Base-by-base conservation (phyloP, 2,797 vertebrate genomes). In the Hozukius guyotensis region DNA sequence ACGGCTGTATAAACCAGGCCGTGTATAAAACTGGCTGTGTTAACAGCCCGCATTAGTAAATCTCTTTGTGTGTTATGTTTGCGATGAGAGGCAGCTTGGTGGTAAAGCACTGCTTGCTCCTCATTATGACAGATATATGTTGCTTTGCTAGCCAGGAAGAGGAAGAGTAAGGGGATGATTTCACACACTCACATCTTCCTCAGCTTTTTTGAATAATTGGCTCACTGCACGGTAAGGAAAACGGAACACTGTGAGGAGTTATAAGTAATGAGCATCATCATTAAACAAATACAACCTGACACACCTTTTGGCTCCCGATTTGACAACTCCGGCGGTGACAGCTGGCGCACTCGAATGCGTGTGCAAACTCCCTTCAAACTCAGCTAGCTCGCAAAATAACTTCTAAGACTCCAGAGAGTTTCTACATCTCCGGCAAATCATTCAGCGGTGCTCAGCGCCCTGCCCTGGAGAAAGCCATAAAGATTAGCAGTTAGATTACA, bases 71-170 rank as follows among this genome's bases (percentile, higher is more conserved):
- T 93, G 91, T 84, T 89, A 70, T 67, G 90, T 82, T 89, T 81
- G 84, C 42, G 74, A 89, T 87, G 93, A 90, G 90, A 93, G 90
- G 83, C 88, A 89, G 89, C 82, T 78, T 29, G 81, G 72, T 83
- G 82, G 81, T 92, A 86, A 88, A 92, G 87, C 81, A 79, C 87
- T 66, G 85, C 91, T 87, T 85, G 87, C 79, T 90, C 80, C 93
- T 94, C 93, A 94, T 95, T 94, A 94, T 89, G 89, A 91, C 91
- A 91, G 89, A 91, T 92, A 93, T 92, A 93, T 88, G 88, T 91
- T 92, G 80, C 91, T 90, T 88, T 89, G 77, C 86, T 77, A 75
- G 86, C 81, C 71, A 71, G 78, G 53, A 85, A 61, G 36, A 75
- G 76, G 72, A 56, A 59, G 73, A 71, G 70, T 24, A 60, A 52